Evolutionary conservation across 2,888 invertebrate genomes (phyloP).

Genomic region (Arctia plantaginis): DNA sequence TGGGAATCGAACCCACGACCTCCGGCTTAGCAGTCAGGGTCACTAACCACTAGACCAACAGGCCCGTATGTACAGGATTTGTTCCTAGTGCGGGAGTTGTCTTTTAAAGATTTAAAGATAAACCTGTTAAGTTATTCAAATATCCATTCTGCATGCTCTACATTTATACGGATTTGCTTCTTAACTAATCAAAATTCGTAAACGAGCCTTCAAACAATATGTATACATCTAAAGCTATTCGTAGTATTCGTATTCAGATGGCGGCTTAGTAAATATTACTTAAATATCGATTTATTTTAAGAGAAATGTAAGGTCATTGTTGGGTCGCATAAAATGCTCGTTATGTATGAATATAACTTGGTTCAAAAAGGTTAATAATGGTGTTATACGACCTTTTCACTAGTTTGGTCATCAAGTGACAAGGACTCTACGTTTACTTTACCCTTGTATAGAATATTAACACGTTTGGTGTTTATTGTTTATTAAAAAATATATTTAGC

Average conservation of each 20-base stretch:
- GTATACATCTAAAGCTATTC: constrained; percentile 1
- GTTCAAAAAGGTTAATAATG: constrained; percentile 20
- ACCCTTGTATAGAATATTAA: background rate
- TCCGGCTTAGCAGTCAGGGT: no score
- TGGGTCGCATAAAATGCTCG: constrained; percentile 41
- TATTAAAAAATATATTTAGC: background rate
- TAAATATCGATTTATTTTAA: constrained; percentile 33
- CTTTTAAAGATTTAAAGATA: no score
- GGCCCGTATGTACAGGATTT: no score
- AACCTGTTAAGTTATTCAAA: no score
- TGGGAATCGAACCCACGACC: no score
- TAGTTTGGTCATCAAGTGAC: background rate
- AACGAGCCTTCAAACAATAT: background rate
- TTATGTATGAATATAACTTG: constrained; percentile 38
- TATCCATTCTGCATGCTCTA: background rate
- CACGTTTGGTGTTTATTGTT: background rate
- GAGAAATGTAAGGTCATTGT: constrained; percentile 38
- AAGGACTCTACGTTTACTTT: background rate
- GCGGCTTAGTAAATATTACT: constrained; percentile 28
- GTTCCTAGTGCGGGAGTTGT: no score
- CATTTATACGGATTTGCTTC: background rate
- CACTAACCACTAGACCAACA: no score
- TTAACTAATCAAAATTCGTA: background rate
- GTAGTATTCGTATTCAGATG: constrained; percentile 35
- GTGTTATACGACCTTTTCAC: constrained; percentile 1